Percentiles rank a stretch among this genome's conserved stretches.
These are phyloP conservation scores for Cecidostiba fungosa DNA, from an alignment of 2,888 invertebrate genomes.

Conservation along the genomic window DNA sequence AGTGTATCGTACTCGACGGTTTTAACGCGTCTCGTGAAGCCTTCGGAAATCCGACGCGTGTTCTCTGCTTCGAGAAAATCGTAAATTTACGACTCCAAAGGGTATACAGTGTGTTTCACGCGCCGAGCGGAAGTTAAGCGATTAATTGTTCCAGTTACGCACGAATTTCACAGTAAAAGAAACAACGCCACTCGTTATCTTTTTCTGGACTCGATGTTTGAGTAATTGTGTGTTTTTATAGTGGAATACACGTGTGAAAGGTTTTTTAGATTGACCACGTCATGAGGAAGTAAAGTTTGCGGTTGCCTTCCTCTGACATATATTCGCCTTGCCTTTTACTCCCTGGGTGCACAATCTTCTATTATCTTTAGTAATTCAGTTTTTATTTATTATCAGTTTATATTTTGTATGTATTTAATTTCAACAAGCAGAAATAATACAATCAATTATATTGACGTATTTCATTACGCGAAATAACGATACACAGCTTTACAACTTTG, in stretches of 20 bases:
- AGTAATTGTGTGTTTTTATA: background rate
- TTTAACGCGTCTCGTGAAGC: conserved; percentile 5
- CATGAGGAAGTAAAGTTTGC: no score
- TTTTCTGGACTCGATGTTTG: background rate
- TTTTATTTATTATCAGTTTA: no score
- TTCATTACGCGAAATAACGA: background rate
- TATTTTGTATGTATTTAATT: no score
- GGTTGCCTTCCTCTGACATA: no score
- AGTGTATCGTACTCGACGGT: background rate
- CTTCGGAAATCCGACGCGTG: conserved; percentile 31
- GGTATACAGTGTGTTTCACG: background rate
- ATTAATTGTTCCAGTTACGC: background rate
- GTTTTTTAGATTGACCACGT: no score
- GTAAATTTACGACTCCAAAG: conserved; percentile 37
- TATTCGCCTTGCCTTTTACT: no score
- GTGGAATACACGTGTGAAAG: background rate
- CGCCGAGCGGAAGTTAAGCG: background rate
- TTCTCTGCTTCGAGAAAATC: conserved; percentile 6
- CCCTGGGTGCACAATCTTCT: no score
- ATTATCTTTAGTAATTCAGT: no score
- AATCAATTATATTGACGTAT: background rate
- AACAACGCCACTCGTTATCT: background rate
- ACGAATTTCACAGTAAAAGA: background rate
- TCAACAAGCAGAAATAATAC: no score
- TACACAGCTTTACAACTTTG: background rate